Evolutionary conservation across 1,140 invertebrate genomes (phyloP).

Genomic region (Apis laboriosa): DNA sequence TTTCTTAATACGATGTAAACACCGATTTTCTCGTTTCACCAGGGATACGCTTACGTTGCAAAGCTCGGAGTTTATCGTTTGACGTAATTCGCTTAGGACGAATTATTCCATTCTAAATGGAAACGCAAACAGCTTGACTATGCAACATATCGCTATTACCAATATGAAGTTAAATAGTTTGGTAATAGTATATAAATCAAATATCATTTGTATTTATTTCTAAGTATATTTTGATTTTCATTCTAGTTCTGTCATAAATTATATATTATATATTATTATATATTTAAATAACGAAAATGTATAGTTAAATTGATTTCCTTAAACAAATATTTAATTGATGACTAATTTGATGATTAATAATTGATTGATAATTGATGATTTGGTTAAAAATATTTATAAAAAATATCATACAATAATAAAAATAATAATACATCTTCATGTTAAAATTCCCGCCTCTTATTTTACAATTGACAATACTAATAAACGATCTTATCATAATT

Average conservation of each 20-base stretch:
- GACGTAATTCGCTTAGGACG: slow-evolving; percentile 13
- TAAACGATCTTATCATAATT: neutral
- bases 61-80: slow-evolving; percentile 16
- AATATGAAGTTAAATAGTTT: neutral
- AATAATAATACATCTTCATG: neutral
- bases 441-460: slow-evolving; percentile 7
- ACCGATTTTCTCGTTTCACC: slow-evolving; percentile 20
- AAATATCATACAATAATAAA: neutral
- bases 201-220: neutral
- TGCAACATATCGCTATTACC: neutral
- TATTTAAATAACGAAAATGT: neutral
- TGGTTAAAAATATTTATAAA: neutral
- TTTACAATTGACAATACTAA: neutral
- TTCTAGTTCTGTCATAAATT: neutral
- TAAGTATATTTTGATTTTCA: neutral
- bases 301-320: neutral
- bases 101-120: neutral
- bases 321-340: neutral
- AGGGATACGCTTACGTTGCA: neutral
- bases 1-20: slow-evolving; percentile 39
- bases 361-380: neutral
- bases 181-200: neutral
- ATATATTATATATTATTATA: neutral
- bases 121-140: neutral
- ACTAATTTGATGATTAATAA: neutral